Evolutionary conservation across 2,888 invertebrate genomes (phyloP).

Genomic region (Opisthograptis luteolata): DNA sequence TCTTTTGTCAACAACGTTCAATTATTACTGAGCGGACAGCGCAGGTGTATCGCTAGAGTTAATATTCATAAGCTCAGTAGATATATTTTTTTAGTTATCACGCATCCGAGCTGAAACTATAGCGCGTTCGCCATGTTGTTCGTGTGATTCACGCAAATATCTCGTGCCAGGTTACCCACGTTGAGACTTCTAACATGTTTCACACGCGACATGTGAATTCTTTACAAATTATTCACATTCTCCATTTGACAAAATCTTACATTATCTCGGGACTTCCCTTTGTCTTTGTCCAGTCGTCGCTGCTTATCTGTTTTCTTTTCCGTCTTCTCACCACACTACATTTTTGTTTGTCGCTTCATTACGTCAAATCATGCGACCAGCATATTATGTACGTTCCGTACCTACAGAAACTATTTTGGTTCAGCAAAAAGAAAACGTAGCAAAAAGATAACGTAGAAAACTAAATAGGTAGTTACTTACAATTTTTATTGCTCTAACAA

Average conservation of each 20-base stretch:
- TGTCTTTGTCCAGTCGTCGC: slow-evolving; percentile 17
- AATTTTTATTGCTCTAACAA: slow-evolving; percentile 39
- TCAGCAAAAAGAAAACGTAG: slow-evolving; percentile 41
- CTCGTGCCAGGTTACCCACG: slow-evolving; percentile 62
- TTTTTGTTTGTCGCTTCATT: slow-evolving; percentile 39
- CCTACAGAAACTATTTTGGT: slow-evolving; percentile 40
- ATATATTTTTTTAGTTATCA: slow-evolving; percentile 32
- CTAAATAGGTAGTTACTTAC: no score
- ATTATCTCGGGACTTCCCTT: slow-evolving; percentile 21
- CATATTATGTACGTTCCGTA: slow-evolving; percentile 35
- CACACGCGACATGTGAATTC: slow-evolving; percentile 50
- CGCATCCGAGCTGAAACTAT: slow-evolving; percentile 30
- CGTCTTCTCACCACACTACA: slow-evolving; percentile 18
- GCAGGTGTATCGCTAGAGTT: slow-evolving; percentile 40
- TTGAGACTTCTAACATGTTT: slow-evolving; percentile 48
- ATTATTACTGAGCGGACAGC: slow-evolving; percentile 27
- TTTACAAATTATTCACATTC: slow-evolving; percentile 51
- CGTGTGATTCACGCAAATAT: slow-evolving; percentile 56
- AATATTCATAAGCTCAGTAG: slow-evolving; percentile 36
- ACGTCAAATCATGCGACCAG: slow-evolving; percentile 35
- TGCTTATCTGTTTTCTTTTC: slow-evolving; percentile 19
- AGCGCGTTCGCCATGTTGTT: slow-evolving; percentile 39
- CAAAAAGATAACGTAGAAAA: slow-evolving; percentile 42
- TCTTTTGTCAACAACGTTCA: slow-evolving; percentile 46
- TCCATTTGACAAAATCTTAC: slow-evolving; percentile 37